Evolutionary conservation across 1,140 invertebrate species (phyloP).

Genomic region (Orchestia grillus): DNA sequence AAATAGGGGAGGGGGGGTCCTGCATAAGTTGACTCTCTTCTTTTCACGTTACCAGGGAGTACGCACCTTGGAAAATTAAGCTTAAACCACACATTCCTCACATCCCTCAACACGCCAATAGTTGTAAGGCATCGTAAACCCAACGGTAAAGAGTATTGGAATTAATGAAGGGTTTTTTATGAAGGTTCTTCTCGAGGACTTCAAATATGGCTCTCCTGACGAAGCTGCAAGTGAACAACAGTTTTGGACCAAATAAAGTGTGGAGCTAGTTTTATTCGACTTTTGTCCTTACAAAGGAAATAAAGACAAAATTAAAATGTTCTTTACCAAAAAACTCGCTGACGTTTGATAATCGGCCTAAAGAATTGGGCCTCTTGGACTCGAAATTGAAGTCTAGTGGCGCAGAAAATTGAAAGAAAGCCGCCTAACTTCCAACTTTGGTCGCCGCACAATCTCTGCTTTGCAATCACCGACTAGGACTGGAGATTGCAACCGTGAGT

Average conservation of each 20-base stretch:
- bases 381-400: constrained; percentile 44
- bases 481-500: not conserved
- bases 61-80: too few relatives aligned
- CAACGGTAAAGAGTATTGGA: too few relatives aligned
- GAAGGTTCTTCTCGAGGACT: not conserved
- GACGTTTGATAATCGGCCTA: constrained; percentile 36
- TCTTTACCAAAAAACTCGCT: not conserved
- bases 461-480: not conserved
- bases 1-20: too few relatives aligned
- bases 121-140: too few relatives aligned
- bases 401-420: constrained; percentile 53
- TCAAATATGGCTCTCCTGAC: not conserved
- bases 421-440: constrained; percentile 2
- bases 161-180: too few relatives aligned
- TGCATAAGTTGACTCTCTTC: too few relatives aligned
- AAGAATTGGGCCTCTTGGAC: constrained; percentile 47
- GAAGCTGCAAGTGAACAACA: not conserved
- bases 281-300: not conserved
- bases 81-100: too few relatives aligned
- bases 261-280: not conserved
- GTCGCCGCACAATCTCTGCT: not conserved
- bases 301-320: not conserved
- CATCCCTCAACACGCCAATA: too few relatives aligned
- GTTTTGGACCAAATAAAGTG: not conserved
- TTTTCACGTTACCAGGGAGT: too few relatives aligned